phyloP scores from a whole-genome alignment of 1,140 invertebrate species.

The Caligus rogercresseyi region DNA sequence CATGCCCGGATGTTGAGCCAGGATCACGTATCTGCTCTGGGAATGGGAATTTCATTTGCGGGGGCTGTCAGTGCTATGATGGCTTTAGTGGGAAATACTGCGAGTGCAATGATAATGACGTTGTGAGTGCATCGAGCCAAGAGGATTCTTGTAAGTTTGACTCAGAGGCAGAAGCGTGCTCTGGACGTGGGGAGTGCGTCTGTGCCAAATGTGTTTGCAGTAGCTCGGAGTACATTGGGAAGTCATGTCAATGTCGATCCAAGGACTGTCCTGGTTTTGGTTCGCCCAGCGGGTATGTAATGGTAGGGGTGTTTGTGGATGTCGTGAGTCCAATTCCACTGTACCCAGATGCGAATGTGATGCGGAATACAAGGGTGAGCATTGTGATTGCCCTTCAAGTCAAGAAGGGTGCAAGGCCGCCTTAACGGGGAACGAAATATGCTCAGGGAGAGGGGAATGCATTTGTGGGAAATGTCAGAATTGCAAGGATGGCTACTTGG shows the following conservation, averaged over 20 bases:
- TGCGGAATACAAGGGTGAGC: conserved; percentile 26
- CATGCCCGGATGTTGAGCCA: neutral
- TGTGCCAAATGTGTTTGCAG: neutral
- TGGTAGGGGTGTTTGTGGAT: neutral
- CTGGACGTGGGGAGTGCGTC: conserved; percentile 1
- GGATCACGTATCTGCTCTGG: neutral
- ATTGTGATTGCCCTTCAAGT: neutral
- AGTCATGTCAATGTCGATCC: neutral
- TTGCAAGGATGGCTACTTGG: conserved; percentile 5
- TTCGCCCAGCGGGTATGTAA: neutral
- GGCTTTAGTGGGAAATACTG: conserved; percentile 17
- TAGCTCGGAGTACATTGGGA: neutral
- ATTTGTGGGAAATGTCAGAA: conserved; percentile 5
- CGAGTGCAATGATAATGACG: conserved; percentile 26
- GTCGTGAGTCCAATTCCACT: neutral
- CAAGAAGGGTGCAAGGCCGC: neutral
- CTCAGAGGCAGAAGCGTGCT: neutral
- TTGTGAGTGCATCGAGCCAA: neutral
- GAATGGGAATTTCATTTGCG: conserved; percentile 13
- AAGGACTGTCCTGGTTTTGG: neutral
- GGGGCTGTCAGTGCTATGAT: conserved; percentile 8
- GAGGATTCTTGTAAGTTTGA: neutral
- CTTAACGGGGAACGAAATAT: neutral
- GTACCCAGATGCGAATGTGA: neutral
- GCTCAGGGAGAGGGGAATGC: conserved; percentile 1